Evolutionary conservation across 2,888 invertebrate species (phyloP), one percentile per base, ranked within the genome.

Genomic region (Elegia similella): DNA sequence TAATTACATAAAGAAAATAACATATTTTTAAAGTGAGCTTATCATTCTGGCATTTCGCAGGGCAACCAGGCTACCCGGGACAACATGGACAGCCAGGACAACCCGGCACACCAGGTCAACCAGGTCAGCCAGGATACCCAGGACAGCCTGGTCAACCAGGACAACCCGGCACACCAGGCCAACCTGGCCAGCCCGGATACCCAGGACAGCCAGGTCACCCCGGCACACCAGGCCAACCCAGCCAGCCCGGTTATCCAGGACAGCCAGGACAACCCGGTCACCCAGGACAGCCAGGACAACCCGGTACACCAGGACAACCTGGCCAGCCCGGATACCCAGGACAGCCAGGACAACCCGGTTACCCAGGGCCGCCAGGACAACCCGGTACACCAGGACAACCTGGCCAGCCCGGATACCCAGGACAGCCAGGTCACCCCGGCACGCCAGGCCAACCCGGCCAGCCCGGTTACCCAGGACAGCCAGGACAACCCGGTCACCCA

Each of bases 121-220:
- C 78, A 7, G 76, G 75, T 6, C 42, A 57, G 1, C 69, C 70
- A 61, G 70, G 61, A 7, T 30, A 60, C 10, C 70, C 75, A 30
- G 73, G 75, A 15, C 59, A 63, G 30, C 62, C 64, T 2, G 68
- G 64, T 5, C 32, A 58, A 6, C 62, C 62, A 16, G 63, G 63
- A 10, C 30, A 67, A 47, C 93, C 94, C 0, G 91, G 87, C 42
- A 82, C 75, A n/a, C 92, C 93, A 30, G 84, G 83, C 0, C 32
- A 59, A 5, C 62, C 61, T 1, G 73, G 67, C 8, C 16, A 52
- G 46, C 93, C 93, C 0, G 91, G 86, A 48, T 82, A 73, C n/a
- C 93, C 92, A 16, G 85, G 84, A 0, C 34, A 59, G 5, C 66
- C 62, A 6, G 73, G 61, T 23, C 92, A 65, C 32, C 59, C 63